phyloP scores from a whole-genome alignment of 2,888 invertebrate species.

The Drosophila robusta region DNA sequence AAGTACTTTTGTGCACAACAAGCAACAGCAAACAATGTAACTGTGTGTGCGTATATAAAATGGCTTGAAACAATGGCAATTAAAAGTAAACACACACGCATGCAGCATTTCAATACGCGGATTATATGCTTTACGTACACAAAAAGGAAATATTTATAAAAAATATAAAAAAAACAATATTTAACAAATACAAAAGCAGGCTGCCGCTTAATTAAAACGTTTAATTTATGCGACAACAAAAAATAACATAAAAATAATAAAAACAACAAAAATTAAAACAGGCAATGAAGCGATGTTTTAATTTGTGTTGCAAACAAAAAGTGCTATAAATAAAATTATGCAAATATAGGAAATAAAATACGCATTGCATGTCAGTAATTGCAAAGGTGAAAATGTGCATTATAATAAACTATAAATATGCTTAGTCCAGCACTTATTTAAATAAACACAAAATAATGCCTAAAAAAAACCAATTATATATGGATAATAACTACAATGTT shows the following conservation, averaged over 20 bases:
- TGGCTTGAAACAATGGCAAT: constrained; percentile 34
- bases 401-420: constrained; percentile 5
- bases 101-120: constrained; percentile 2
- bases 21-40: constrained; percentile 2
- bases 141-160: constrained; percentile 2
- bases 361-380: not conserved
- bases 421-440: not conserved
- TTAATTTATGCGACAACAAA: constrained; percentile 6
- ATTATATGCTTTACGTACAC: constrained; percentile 28
- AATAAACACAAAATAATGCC: constrained; percentile 16
- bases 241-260: not conserved
- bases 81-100: constrained; percentile 51
- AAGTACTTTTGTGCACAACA: constrained; percentile 3
- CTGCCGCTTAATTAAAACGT: constrained; percentile 45
- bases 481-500: not conserved
- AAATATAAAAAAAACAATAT: constrained; percentile 20
- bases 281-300: constrained; percentile 2
- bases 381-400: not conserved
- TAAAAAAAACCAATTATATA: constrained; percentile 13
- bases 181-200: constrained; percentile 9
- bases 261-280: constrained; percentile 1
- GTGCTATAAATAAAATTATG: constrained; percentile 13
- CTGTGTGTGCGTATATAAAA: not conserved
- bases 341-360: constrained; percentile 1
- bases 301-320: constrained; percentile 11